Conservation (phyloP, 2,113 vertebrate genomes). For the Lipophrys pholis region DNA sequence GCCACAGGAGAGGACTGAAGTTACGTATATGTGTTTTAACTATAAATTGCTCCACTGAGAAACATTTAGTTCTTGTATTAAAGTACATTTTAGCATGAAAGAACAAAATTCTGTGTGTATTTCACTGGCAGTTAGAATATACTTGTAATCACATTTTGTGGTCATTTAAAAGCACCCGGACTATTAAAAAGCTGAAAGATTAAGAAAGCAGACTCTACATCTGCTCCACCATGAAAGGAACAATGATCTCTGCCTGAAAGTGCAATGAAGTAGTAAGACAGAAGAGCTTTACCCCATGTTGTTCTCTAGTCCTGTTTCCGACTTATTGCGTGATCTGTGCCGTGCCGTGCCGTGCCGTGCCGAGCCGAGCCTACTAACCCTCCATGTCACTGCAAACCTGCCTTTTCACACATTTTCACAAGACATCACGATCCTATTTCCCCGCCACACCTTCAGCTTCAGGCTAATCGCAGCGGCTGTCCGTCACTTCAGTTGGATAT, state of each 20-base stretch:
- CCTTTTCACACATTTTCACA: conserved; percentile 22
- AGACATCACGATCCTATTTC: conserved; percentile 1
- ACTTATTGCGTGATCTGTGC: not conserved
- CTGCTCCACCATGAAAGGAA: not conserved
- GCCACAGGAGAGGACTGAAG: conserved; percentile 2
- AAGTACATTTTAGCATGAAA: conserved; percentile 10
- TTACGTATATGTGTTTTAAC: conserved; percentile 10
- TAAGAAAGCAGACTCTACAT: not conserved
- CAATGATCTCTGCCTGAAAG: not conserved
- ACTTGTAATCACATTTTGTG: not conserved
- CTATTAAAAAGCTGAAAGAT: not conserved
- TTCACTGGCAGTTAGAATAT: not conserved
- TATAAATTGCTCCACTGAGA: conserved; percentile 10
- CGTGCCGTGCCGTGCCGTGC: no score
- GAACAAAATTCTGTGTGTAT: not conserved
- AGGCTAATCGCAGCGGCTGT: not conserved
- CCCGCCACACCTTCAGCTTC: not conserved
- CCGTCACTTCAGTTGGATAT: conserved; percentile 6
- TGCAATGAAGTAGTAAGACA: not conserved
- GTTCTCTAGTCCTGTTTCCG: not conserved
- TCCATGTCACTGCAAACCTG: conserved; percentile 2
- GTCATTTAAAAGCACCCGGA: not conserved
- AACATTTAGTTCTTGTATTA: conserved; percentile 4
- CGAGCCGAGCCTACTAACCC: not conserved
- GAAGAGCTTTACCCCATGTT: not conserved